Evolutionary conservation across 1,140 invertebrate species (phyloP), one percentile per base, ranked within the genome.

Genomic region (Pteromalus puparum): DNA sequence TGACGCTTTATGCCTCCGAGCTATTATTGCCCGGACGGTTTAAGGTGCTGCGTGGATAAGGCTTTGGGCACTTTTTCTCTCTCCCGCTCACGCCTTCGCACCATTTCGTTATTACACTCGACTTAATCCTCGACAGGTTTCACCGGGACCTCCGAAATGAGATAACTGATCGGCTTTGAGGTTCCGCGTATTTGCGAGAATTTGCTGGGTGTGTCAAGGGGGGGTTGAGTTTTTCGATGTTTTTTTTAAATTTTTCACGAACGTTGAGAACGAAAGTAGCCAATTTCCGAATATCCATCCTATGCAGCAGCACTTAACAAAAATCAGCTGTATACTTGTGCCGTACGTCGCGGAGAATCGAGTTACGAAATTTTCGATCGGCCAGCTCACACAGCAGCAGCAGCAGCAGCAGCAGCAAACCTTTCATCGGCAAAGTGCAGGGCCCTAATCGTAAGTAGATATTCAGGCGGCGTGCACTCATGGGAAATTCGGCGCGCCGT

Each of bases 401-500:
- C 42, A 0, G 13, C 1, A 18, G 21, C 18, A 21, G 53, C 53
- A n/a, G 53, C 1, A 46, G 79, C 24, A 30, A 72, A 73, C 28
- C 81, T 76, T 76, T 77, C 68, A 82, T 82, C 74, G 61, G 34
- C 26, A 78, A 68, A 81, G 83, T 85, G 76, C 34, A 75, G n/a
- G 10, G 28, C 42, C 67, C 77, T 74, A 74, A 80, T 84, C 75
- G 68, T 65, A 79, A 84, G 48, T 80, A 84, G 83, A 84, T 84
- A 80, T 84, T 84, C 83, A 67, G 42, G 21, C 68, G 77, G 79
- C 26, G 46, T 53, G 78, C 74, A 82, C 79, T 85, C 80, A 78
- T 81, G 84, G 84, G 79, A 85, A 81, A 82, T 84, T 84, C 70
- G 76, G 83, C 30, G 53, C 53, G 76, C 42, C n/a, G 46, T 28